Evolutionary conservation across 2,888 invertebrate species (phyloP), one percentile per base, ranked within the genome.

Genomic region (Tolmerus cingulatus): DNA sequence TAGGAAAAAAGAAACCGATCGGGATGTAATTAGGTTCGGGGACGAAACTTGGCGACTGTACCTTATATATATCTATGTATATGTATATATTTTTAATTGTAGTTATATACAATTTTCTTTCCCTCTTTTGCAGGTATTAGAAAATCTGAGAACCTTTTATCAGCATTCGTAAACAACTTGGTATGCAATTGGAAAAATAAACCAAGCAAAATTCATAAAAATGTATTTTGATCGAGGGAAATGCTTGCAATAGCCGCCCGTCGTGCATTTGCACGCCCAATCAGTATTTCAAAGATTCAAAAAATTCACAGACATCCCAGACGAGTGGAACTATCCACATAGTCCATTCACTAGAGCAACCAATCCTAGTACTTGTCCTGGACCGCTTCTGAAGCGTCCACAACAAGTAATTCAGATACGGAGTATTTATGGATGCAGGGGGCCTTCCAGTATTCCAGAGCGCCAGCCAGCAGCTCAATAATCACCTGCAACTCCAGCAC

Each of bases 371-470:
- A 88, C 89, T 89, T 90, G 81, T 86, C 81, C 87, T 89, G 89
- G 89, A 89, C 87, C 87, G 87, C 89, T 89, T 88, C 37, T 57
- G 55, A 87, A 89, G 89, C 89, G 89, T 88, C 88, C 87, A 90
- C 90, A 74, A 87, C 87, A 87, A 91, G 90, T 90, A 88, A 89
- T 16, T 79, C 23, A 79, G 79, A 79, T 43, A 79, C 51, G 89
- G 90, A 91, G 91, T 92, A 92, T 92, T 92, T 92, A 93, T 93
- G 93, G 93, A 93, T 92, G 93, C 93, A 90, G 93, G 93, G 90
- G 92, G 93, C 90, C 91, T 93, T 91, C 93, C 93, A 91, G 92
- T 92, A 90, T 93, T 92, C 91, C 92, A 93, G 92, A 93, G 92
- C 92, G 92, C 92, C 92, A 93, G 91, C 91, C 93, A 92, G 92